Percentiles rank a stretch among this genome's conserved stretches.
phyloP scores from a whole-genome alignment of 2,113 vertebrate genomes.

The Carollia perspicillata region DNA sequence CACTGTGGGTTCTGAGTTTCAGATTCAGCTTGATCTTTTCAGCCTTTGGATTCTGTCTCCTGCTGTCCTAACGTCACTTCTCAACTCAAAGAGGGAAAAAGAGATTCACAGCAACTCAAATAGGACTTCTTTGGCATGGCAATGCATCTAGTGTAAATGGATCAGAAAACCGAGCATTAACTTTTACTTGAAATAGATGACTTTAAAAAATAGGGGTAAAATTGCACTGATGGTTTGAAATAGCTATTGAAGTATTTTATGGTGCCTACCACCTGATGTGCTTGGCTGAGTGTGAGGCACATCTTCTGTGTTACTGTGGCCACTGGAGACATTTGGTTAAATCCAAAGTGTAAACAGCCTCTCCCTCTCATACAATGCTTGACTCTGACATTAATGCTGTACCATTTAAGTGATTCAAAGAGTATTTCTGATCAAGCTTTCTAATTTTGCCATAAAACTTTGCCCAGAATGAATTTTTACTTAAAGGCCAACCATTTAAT shows the following conservation, averaged over 20 bases:
- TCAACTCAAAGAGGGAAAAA: conserved; percentile 43
- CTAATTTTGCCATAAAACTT: conserved; percentile 67
- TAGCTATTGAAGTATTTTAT: conserved; percentile 50
- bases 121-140: conserved; percentile 40
- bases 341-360: conserved; percentile 60
- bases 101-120: conserved; percentile 35
- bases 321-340: conserved; percentile 25
- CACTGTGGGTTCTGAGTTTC: conserved; percentile 41
- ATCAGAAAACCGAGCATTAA: conserved; percentile 67
- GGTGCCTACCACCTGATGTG: conserved; percentile 22
- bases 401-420: conserved; percentile 34
- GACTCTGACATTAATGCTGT: conserved; percentile 20
- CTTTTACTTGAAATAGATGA: conserved; percentile 67
- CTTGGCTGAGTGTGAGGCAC: conserved; percentile 30
- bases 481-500: conserved; percentile 50
- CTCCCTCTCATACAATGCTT: not conserved
- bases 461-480: conserved; percentile 50
- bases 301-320: not conserved
- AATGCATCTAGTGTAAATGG: conserved; percentile 58
- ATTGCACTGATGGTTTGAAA: conserved; percentile 40
- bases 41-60: conserved; percentile 61
- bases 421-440: conserved; percentile 28
- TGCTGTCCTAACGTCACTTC: conserved; percentile 67
- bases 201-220: conserved; percentile 50
- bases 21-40: conserved; percentile 67